phyloP scores from a whole-genome alignment of 2,797 vertebrate genomes.

The Alcedo quadribrachys region DNA sequence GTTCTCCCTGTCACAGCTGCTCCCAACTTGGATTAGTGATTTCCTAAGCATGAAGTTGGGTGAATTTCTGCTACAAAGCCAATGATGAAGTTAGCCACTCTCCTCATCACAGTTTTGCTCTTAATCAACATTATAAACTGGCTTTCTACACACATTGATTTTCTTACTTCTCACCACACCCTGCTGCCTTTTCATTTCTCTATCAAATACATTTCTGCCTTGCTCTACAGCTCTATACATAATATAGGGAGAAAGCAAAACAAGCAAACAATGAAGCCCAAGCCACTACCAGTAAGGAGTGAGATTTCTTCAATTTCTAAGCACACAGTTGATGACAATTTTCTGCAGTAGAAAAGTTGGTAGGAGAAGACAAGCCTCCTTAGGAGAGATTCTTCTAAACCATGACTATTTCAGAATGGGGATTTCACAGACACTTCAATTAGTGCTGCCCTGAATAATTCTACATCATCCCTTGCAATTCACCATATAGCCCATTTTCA shows the following conservation, averaged over 20 bases:
- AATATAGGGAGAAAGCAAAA: neutral
- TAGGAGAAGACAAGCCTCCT: neutral
- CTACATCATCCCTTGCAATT: neutral
- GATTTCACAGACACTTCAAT: neutral
- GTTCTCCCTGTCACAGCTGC: neutral
- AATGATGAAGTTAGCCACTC: neutral
- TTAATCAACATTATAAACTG: neutral
- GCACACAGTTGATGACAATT: neutral
- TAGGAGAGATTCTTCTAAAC: neutral
- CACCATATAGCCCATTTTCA: neutral
- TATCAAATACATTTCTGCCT: neutral
- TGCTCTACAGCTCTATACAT: neutral
- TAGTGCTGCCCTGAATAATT: neutral
- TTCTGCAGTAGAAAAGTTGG: neutral
- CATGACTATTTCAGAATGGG: neutral
- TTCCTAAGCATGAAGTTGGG: neutral
- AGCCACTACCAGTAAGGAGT: neutral
- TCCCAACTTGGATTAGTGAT: accelerated
- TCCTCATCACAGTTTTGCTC: neutral
- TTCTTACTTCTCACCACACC: neutral
- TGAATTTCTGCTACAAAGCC: neutral
- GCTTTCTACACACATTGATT: neutral
- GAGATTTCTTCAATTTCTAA: neutral
- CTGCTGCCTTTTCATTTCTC: neutral
- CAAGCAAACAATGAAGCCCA: neutral